Conservation (phyloP, 2,113 vertebrate genomes). For the Chloropsis cyanopogon region DNA sequence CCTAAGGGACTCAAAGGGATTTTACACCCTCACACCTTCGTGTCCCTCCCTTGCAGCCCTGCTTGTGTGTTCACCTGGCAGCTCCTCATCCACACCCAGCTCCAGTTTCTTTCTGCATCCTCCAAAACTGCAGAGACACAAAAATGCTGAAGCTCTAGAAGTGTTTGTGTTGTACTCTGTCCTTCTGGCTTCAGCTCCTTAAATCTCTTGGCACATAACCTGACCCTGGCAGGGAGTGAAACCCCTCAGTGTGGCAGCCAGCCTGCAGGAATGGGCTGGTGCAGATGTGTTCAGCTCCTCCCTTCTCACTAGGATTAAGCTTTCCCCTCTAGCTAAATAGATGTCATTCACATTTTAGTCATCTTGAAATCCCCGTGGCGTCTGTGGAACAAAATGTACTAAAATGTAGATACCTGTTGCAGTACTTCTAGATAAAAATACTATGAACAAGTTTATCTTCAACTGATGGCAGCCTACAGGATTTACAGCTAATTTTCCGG, state of each 20-base stretch:
- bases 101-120: neutral
- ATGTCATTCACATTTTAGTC: neutral
- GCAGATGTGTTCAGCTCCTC: neutral
- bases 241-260: neutral
- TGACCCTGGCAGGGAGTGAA: neutral
- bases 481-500: neutral
- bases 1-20: neutral
- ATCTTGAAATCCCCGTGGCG: neutral
- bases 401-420: neutral
- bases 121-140: neutral
- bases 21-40: neutral
- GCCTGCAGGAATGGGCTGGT: neutral
- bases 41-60: neutral
- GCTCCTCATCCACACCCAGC: neutral
- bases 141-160: neutral
- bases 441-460: neutral
- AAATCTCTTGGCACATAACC: neutral
- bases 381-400: neutral
- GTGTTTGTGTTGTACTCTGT: neutral
- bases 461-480: neutral
- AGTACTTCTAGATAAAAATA: neutral
- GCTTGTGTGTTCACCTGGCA: neutral
- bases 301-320: neutral
- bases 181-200: neutral
- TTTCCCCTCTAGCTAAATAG: neutral